These are phyloP conservation scores for Macquaria australasica DNA, from an alignment of 2,113 vertebrate species.

Conservation along the genomic window DNA sequence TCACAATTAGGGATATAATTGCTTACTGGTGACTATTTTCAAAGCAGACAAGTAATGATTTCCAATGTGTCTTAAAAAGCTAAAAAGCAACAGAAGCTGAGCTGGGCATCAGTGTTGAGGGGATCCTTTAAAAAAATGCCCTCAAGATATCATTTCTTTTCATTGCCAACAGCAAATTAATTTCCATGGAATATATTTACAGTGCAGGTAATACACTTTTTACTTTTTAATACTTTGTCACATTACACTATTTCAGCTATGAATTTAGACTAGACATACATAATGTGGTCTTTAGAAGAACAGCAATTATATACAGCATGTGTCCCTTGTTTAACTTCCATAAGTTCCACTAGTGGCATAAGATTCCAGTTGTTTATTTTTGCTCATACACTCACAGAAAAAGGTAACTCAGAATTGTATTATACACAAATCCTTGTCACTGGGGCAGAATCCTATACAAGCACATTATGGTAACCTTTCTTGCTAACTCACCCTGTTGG, in stretches of 20 bases:
- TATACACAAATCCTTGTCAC: background rate
- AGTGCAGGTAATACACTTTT: background rate
- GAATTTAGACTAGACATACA: background rate
- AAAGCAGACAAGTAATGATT: conserved; percentile 47
- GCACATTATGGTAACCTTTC: background rate
- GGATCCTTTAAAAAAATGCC: background rate
- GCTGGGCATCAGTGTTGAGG: conserved; percentile 7
- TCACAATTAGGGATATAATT: conserved; percentile 58
- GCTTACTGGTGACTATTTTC: conserved; percentile 48
- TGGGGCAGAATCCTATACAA: background rate
- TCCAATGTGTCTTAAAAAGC: conserved; percentile 34
- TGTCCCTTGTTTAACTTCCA: background rate
- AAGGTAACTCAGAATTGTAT: background rate
- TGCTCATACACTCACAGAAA: background rate
- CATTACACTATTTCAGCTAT: background rate
- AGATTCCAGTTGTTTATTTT: background rate
- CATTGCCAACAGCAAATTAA: conserved; percentile 24
- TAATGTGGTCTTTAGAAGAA: background rate
- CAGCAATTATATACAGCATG: background rate
- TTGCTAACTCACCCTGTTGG: background rate
- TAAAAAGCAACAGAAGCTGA: conserved; percentile 32
- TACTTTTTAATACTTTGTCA: background rate
- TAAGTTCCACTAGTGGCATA: background rate
- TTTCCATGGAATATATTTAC: conserved; percentile 25
- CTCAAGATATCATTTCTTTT: conserved; percentile 22